Percentiles rank a stretch among this genome's conserved stretches.
phyloP scores from a whole-genome alignment of 2,888 invertebrate genomes.

The Chloromyia formosa region DNA sequence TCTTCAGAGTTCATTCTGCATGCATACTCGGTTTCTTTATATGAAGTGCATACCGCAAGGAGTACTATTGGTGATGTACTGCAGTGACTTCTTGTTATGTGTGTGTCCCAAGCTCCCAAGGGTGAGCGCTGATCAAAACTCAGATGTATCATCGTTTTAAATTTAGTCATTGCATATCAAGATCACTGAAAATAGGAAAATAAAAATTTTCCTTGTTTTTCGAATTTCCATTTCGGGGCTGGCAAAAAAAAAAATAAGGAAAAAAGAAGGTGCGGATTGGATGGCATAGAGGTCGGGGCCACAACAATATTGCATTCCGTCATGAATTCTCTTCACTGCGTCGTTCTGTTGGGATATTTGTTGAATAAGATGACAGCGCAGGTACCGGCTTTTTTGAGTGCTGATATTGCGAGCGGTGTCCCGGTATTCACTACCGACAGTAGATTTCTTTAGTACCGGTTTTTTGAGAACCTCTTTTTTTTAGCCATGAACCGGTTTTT shows the following conservation, averaged over 20 bases:
- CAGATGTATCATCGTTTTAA: conserved; percentile 39
- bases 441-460: too few relatives aligned
- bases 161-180: conserved; percentile 40
- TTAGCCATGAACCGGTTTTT: too few relatives aligned
- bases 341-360: neutral
- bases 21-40: neutral
- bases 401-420: too few relatives aligned
- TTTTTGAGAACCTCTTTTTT: too few relatives aligned
- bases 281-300: too few relatives aligned
- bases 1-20: neutral
- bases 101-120: neutral
- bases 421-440: too few relatives aligned
- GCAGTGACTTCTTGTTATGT: neutral
- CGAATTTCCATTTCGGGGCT: conserved; percentile 14
- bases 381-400: too few relatives aligned
- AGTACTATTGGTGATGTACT: neutral
- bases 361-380: too few relatives aligned
- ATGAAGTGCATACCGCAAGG: neutral
- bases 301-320: conserved; percentile 29
- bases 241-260: neutral
- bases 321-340: conserved; percentile 25
- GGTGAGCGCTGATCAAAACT: conserved; percentile 3
- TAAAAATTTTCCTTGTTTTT: conserved; percentile 25
- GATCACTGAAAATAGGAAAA: conserved; percentile 38
- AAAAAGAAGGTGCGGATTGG: neutral